phyloP scores from a whole-genome alignment of 2,888 invertebrate species.

The Trilocha varians region DNA sequence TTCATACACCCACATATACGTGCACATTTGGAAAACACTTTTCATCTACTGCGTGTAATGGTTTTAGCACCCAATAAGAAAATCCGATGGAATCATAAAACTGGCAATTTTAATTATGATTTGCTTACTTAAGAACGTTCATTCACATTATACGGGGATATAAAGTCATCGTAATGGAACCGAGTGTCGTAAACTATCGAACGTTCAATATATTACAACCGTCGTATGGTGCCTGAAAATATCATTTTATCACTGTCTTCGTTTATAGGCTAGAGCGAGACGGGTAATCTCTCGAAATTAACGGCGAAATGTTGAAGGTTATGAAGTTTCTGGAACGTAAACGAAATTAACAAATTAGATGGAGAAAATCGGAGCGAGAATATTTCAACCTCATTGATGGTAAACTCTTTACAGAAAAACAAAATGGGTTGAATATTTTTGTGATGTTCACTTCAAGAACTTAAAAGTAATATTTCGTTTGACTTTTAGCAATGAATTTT shows the following conservation, averaged over 20 bases:
- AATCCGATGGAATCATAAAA: background rate
- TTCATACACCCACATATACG: no score
- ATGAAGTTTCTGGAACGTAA: conserved; percentile 5
- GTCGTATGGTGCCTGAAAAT: conserved; percentile 10
- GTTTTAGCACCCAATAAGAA: no score
- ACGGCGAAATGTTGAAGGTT: conserved; percentile 5
- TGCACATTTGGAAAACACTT: no score
- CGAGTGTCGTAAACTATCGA: conserved; percentile 24
- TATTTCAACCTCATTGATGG: no score
- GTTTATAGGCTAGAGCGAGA: conserved; percentile 8
- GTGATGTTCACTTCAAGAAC: no score
- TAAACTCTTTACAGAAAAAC: no score
- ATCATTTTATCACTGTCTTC: conserved; percentile 12
- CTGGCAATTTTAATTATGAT: background rate
- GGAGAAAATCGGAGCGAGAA: no score
- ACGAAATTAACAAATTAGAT: no score
- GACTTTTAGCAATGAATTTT: no score
- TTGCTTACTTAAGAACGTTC: conserved; percentile 4
- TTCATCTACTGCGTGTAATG: no score
- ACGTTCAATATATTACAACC: conserved; percentile 8
- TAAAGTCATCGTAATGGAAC: conserved; percentile 20
- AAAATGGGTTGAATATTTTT: no score
- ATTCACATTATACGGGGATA: conserved; percentile 9
- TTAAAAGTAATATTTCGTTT: no score
- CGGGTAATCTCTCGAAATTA: conserved; percentile 8